Evolutionary conservation across 2,888 invertebrate genomes (phyloP).

Genomic region (Zootermopsis nevadensis): DNA sequence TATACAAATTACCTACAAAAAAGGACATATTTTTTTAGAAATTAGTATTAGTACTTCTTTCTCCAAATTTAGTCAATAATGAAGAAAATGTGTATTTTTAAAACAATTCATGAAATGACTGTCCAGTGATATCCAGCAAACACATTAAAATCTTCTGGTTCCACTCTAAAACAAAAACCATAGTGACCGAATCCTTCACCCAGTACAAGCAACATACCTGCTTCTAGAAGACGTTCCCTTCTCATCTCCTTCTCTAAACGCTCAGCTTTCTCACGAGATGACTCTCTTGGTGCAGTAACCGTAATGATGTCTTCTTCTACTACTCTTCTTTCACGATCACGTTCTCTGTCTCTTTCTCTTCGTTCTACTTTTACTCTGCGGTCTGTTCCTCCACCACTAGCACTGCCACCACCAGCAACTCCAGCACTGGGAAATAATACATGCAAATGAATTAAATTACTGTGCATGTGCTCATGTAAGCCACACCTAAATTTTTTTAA

Average conservation of each 20-base stretch:
- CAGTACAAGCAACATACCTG: conserved; percentile 63
- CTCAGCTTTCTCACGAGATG: conserved; percentile 61
- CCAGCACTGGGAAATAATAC: background rate
- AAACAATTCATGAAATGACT: too few species aligned
- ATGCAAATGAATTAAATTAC: background rate
- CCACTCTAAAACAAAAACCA: too few species aligned
- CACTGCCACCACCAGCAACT: background rate
- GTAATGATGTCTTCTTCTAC: conserved; percentile 33
- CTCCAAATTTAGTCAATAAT: too few species aligned
- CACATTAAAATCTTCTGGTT: too few species aligned
- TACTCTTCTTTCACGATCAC: conserved; percentile 39
- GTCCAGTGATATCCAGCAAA: too few species aligned
- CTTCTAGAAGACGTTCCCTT: conserved; percentile 76
- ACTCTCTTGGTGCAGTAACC: conserved; percentile 56
- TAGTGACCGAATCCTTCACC: background rate
- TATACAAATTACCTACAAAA: too few species aligned
- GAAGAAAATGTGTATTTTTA: too few species aligned
- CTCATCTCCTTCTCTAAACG: conserved; percentile 68
- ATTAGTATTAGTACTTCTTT: too few species aligned
- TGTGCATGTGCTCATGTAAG: too few species aligned
- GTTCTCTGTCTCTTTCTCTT: conserved; percentile 12
- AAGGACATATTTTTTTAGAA: too few species aligned
- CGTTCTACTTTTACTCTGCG: conserved; percentile 38
- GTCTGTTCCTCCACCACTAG: conserved; percentile 20
- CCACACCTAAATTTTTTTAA: too few species aligned